phyloP scores from a whole-genome alignment of 2,113 vertebrate species.

The Brachypteracias leptosomus region DNA sequence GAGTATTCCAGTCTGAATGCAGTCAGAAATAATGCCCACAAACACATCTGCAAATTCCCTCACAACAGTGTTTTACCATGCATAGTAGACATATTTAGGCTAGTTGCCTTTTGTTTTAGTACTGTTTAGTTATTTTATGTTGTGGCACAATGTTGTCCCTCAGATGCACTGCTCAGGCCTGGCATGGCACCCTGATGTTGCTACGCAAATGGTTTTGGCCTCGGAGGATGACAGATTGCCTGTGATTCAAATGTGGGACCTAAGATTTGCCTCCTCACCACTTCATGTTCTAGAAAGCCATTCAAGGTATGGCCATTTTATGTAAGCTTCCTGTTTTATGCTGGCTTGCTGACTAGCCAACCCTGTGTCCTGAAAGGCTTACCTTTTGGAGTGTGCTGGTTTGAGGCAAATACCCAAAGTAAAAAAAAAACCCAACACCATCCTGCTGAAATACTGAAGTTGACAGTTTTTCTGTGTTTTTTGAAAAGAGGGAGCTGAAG shows the following conservation, averaged over 20 bases:
- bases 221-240: slow-evolving; percentile 95
- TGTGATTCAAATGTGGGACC: slow-evolving; percentile 97
- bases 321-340: too few relatives aligned
- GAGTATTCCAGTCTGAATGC: neutral
- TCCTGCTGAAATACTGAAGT: neutral
- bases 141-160: neutral
- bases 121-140: neutral
- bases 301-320: slow-evolving; percentile 89
- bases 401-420: neutral
- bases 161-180: slow-evolving; percentile 98
- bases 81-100: neutral
- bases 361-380: neutral
- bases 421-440: neutral
- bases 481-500: neutral
- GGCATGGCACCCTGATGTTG: slow-evolving; percentile 95
- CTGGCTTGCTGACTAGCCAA: neutral
- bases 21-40: neutral
- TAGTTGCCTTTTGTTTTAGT: neutral
- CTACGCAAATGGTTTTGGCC: slow-evolving; percentile 93
- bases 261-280: slow-evolving; percentile 93
- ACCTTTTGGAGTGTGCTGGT: neutral
- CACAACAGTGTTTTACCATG: neutral
- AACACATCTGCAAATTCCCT: neutral
- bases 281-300: slow-evolving; percentile 94
- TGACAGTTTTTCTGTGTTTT: neutral